Evolutionary conservation across 2,888 invertebrate genomes (phyloP).

Genomic region (Poecilobothrus nobilitatus): DNA sequence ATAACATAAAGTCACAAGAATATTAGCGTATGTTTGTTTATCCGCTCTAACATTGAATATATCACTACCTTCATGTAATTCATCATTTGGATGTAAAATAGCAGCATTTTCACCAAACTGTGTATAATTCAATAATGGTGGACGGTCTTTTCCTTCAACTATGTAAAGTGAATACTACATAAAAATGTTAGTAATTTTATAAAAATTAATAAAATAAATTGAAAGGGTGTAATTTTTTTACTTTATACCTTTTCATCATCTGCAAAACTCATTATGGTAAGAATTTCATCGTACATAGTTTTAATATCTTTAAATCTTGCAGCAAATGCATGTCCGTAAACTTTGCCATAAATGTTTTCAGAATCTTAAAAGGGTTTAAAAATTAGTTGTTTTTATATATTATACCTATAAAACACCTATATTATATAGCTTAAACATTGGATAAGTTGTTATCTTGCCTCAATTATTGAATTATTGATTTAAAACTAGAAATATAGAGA

Average conservation of each 20-base stretch:
- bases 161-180: slow-evolving; percentile 16
- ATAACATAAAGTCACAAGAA: slow-evolving; percentile 24
- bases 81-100: slow-evolving; percentile 33
- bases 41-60: slow-evolving; percentile 23
- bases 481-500: no score
- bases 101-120: slow-evolving; percentile 39
- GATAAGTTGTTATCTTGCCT: no score
- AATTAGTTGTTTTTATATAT: no score
- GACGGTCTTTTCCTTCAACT: slow-evolving; percentile 30
- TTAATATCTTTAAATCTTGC: slow-evolving; percentile 22
- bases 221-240: background rate
- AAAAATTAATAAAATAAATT: background rate
- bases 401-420: no score
- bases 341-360: slow-evolving; percentile 16
- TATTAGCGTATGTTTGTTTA: slow-evolving; percentile 27
- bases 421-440: no score
- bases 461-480: no score
- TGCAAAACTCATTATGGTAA: slow-evolving; percentile 24
- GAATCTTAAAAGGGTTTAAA: slow-evolving; percentile 8
- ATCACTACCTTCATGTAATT: slow-evolving; percentile 26
- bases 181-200: no score
- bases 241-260: slow-evolving; percentile 22
- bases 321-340: slow-evolving; percentile 23
- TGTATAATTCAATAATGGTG: slow-evolving; percentile 42
- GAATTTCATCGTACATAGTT: slow-evolving; percentile 24